Evolutionary conservation across 2,113 vertebrate species (phyloP).

Genomic region (Oceanodroma tethys): DNA sequence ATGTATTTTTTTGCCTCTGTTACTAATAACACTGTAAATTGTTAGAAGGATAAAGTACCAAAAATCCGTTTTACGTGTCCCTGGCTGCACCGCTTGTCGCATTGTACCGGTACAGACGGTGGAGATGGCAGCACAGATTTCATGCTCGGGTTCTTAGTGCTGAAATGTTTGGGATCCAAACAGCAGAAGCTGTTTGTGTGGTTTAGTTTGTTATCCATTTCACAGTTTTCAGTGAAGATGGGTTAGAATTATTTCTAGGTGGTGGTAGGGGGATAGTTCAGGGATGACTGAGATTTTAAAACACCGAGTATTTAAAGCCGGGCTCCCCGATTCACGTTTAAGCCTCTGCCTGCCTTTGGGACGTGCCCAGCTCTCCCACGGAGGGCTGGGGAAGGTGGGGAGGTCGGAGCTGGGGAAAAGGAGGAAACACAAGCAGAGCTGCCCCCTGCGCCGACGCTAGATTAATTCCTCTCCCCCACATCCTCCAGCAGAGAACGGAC

Average conservation of each 20-base stretch:
- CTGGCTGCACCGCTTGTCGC: background rate
- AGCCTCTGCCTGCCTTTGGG: background rate
- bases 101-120: rapidly evolving
- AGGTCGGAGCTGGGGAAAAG: background rate
- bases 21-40: background rate
- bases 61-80: background rate
- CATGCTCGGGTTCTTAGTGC: background rate
- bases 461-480: background rate
- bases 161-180: background rate
- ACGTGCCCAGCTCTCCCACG: background rate
- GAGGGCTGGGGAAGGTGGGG: background rate
- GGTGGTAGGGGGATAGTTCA: background rate
- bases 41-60: background rate
- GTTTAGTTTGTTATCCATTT: background rate
- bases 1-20: background rate
- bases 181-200: background rate
- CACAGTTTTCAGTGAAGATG: background rate
- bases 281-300: background rate
- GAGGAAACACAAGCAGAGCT: background rate
- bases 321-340: too few relatives aligned
- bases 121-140: background rate
- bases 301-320: background rate
- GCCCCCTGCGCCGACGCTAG: background rate
- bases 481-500: background rate
- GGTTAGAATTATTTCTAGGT: background rate